Evolutionary conservation across 1,140 invertebrate genomes (phyloP).

Genomic region (Apocrypta bakeri): DNA sequence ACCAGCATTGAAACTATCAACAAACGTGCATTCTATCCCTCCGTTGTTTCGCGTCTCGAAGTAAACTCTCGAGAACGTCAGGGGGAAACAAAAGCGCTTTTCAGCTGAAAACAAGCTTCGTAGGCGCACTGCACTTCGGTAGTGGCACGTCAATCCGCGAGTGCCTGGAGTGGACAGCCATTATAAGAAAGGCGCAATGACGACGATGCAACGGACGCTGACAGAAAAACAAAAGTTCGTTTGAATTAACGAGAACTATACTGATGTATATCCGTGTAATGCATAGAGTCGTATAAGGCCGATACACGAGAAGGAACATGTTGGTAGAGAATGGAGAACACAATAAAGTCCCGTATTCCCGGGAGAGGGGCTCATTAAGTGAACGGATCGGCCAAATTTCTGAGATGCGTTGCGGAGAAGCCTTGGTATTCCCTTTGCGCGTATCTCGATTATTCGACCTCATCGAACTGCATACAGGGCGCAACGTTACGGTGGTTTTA

Average conservation of each 20-base stretch:
- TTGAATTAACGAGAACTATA: conserved; percentile 26
- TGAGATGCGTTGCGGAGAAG: no score
- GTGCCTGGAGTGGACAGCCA: conserved; percentile 24
- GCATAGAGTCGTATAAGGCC: background rate
- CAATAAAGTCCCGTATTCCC: conserved; percentile 23
- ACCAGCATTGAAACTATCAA: background rate
- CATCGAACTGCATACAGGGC: no score
- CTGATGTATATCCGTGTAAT: background rate
- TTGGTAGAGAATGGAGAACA: background rate
- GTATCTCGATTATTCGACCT: no score
- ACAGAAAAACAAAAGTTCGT: conserved; percentile 24
- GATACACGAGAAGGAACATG: no score
- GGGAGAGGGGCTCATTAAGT: background rate
- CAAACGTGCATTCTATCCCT: background rate
- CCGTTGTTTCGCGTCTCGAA: background rate
- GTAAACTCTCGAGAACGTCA: conserved; percentile 19
- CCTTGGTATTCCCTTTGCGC: no score
- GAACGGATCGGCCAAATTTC: background rate
- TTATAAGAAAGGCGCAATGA: conserved; percentile 32
- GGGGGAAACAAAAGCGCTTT: conserved; percentile 25
- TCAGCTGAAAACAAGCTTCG: conserved; percentile 13
- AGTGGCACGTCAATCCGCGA: conserved; percentile 19
- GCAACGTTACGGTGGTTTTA: no score
- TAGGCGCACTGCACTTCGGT: background rate
- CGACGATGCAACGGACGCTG: background rate